Conservation (phyloP, 2,888 invertebrate species). For the Oligia strigilis region DNA sequence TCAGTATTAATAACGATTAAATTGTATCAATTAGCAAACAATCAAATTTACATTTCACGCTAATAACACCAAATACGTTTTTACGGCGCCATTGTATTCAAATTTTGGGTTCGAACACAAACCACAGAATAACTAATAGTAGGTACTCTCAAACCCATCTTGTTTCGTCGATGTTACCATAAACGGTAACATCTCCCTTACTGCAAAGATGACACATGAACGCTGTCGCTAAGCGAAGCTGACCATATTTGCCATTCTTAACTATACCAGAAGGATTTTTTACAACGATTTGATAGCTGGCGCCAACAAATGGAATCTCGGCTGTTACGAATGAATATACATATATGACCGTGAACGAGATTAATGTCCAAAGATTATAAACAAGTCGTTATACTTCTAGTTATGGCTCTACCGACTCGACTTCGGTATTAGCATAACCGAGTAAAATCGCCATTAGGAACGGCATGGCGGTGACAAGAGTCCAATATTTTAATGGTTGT, state of each 20-base stretch:
- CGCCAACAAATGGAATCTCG: slow-evolving; percentile 71
- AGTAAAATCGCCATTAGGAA: slow-evolving; percentile 53
- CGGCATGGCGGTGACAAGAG: slow-evolving; percentile 29
- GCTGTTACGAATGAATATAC: slow-evolving; percentile 69
- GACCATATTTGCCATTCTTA: slow-evolving; percentile 24
- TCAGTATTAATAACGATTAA: background rate
- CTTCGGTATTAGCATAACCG: slow-evolving; percentile 73
- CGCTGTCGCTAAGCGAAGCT: slow-evolving; percentile 31
- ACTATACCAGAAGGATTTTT: slow-evolving; percentile 43
- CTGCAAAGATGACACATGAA: slow-evolving; percentile 44
- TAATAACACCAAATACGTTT: background rate
- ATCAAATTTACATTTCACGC: background rate
- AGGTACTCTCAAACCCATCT: background rate
- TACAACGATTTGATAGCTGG: slow-evolving; percentile 64
- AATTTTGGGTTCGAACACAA: slow-evolving; percentile 6
- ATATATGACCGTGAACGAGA: slow-evolving; percentile 64
- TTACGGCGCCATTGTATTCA: slow-evolving; percentile 2
- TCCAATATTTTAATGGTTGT: slow-evolving; percentile 50
- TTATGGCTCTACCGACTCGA: slow-evolving; percentile 54
- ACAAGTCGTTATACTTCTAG: slow-evolving; percentile 75
- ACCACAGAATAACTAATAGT: too few species aligned
- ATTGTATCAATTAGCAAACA: background rate
- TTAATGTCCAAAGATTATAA: slow-evolving; percentile 71
- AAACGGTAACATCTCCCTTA: slow-evolving; percentile 29
- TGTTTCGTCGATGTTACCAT: slow-evolving; percentile 20